Percentiles rank a stretch among this genome's conserved stretches.
Evolutionary conservation across 1,140 invertebrate genomes (phyloP).

Genomic region (Trichoplusia ni): DNA sequence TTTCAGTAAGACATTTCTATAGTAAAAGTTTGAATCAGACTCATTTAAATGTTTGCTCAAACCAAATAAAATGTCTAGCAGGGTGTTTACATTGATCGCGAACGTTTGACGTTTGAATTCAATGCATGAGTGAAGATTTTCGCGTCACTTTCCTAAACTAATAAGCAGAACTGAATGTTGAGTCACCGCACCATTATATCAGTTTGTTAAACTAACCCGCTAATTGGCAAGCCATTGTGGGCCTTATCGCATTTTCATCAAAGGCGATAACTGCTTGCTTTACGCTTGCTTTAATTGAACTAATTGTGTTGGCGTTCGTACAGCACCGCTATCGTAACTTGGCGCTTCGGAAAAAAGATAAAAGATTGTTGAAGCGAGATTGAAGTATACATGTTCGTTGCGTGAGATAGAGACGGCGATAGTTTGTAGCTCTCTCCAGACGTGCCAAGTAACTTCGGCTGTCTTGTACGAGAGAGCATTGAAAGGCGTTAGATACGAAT

Average conservation of each 20-base stretch:
- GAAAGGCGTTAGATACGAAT: conserved; percentile 22
- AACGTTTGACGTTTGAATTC: conserved; percentile 2
- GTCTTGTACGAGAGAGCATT: conserved; percentile 25
- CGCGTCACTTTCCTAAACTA: conserved; percentile 44
- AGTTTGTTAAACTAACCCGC: background rate
- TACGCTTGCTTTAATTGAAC: conserved; percentile 27
- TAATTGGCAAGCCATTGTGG: conserved; percentile 8
- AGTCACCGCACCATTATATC: conserved; percentile 35
- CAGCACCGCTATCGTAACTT: no score
- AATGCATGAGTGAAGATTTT: conserved; percentile 35
- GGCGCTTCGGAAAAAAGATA: no score
- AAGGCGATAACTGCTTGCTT: background rate
- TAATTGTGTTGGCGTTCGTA: conserved; percentile 26
- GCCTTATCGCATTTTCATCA: background rate
- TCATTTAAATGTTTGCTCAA: conserved; percentile 22
- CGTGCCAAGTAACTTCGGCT: no score
- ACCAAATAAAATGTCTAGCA: no score
- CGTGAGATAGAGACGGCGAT: no score
- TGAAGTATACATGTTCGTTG: no score
- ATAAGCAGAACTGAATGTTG: conserved; percentile 37
- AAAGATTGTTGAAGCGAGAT: no score
- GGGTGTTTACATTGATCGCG: conserved; percentile 1
- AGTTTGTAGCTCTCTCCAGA: no score
- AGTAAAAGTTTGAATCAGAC: no score
- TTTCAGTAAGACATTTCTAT: no score